Base-by-base conservation (phyloP, 2,797 vertebrate genomes). In the Sebastes elongatus region DNA sequence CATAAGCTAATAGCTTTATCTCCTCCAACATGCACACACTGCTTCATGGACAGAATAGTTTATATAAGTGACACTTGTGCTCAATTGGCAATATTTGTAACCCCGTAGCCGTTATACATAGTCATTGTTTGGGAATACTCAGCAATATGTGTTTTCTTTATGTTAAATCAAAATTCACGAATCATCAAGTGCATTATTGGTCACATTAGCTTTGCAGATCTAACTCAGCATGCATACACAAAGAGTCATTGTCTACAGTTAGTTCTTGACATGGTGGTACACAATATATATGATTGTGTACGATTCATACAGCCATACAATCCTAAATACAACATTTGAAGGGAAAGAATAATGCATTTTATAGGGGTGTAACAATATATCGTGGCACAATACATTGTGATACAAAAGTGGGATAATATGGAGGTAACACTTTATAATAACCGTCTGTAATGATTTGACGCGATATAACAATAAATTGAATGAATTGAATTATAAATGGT, bases 361-460 rank as follows among this genome's bases (percentile, higher is more conserved):
- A 53, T 33, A 42, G 35, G 65, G 72, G 71, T 86, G 73, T 76
- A 87, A 83, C 82, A 88, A 66, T 72, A 74, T 33, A 27, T 63
- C 2, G 5, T 66, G 22, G 30, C 38, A 63, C 32, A 66, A 42
- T 62, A 60, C 38, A 64, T 7, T 63, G 30, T 2, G 1, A 23
- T 14, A 52, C 7, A 81, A 52, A 46, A 46, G 42, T 46, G 42
- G 42, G 42, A 46, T 7, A 16, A 18, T 46, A 18, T 46, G 42
- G 42, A 46, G 42, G 42, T 46, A 46, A 46, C 42, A 46, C 16
- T 46, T 46, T 46, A 18, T 46, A 46, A 46, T 46, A 46, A 46
- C 42, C 42, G 18, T 46, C 42, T 46, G 42, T 46, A 18, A 46
- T 46, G 16, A 46, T 16, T 46, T 46, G 42, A 18, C 6, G 6